phyloP scores from a whole-genome alignment of 2,113 vertebrate species.

The Catagonus wagneri region DNA sequence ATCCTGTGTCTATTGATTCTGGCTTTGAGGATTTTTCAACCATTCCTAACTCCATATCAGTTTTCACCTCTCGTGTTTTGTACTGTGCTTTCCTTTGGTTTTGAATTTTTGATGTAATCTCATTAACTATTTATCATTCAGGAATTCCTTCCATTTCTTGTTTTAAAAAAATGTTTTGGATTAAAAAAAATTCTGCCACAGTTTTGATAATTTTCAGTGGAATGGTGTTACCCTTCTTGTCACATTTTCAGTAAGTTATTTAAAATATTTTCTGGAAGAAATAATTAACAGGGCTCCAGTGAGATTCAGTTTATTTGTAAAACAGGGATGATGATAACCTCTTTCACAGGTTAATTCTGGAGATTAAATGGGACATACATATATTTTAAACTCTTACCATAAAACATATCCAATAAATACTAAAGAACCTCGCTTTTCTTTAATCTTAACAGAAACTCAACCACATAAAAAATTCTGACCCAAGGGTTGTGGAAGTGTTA shows the following conservation, averaged over 20 bases:
- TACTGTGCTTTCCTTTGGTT: not conserved
- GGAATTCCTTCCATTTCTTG: not conserved
- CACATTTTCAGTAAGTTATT: slow-evolving; percentile 5
- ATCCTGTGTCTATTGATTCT: not conserved
- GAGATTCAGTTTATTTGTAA: slow-evolving; percentile 33
- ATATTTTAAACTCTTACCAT: slow-evolving; percentile 26
- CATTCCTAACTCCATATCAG: not conserved
- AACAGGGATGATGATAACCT: not conserved
- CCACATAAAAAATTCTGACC: not conserved
- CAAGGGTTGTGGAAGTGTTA: not conserved
- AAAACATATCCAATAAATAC: not conserved
- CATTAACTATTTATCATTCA: not conserved
- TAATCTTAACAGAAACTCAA: not conserved
- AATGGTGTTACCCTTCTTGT: not conserved
- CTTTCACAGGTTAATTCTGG: not conserved
- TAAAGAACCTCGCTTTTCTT: not conserved
- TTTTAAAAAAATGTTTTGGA: not conserved
- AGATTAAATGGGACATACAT: not conserved
- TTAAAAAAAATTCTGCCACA: not conserved
- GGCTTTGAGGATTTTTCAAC: not conserved
- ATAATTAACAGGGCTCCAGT: not conserved
- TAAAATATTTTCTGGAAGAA: slow-evolving; percentile 28
- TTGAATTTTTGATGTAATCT: not conserved
- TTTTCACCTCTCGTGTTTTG: not conserved
- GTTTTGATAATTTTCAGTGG: not conserved